phyloP scores from a whole-genome alignment of 2,888 invertebrate genomes.

The Yponomeuta evonymella region DNA sequence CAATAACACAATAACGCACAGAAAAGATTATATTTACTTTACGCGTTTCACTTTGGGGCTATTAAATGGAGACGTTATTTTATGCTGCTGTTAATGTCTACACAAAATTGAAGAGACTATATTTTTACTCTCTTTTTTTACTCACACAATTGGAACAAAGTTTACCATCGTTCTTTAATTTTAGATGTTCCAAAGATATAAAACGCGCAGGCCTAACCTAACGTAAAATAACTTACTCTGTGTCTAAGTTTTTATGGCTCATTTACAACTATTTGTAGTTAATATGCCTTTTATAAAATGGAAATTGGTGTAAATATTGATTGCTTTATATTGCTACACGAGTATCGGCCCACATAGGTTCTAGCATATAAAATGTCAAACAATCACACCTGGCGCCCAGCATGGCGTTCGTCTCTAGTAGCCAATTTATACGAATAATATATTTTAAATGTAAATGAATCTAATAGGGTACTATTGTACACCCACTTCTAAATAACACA shows the following conservation, averaged over 20 bases:
- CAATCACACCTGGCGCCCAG: conserved; percentile 38
- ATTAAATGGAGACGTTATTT: conserved; percentile 70
- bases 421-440: conserved; percentile 34
- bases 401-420: conserved; percentile 37
- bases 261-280: conserved; percentile 13
- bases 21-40: conserved; percentile 44
- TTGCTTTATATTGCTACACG: conserved; percentile 19
- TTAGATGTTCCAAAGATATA: background rate
- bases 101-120: conserved; percentile 48
- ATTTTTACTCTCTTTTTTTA: conserved; percentile 25
- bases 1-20: conserved; percentile 24
- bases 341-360: conserved; percentile 37
- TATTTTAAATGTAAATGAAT: conserved; percentile 39
- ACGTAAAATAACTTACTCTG: conserved; percentile 18
- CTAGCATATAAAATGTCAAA: conserved; percentile 36
- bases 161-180: background rate
- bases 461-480: conserved; percentile 29
- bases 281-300: conserved; percentile 1
- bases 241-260: background rate
- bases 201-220: background rate
- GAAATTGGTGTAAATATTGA: conserved; percentile 12
- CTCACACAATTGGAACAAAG: background rate
- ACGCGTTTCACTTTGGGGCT: conserved; percentile 47
- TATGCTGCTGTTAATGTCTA: conserved; percentile 69
- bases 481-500: conserved; percentile 26